phyloP scores from a whole-genome alignment of 2,888 invertebrate genomes.

The Barypeithes pellucidus region DNA sequence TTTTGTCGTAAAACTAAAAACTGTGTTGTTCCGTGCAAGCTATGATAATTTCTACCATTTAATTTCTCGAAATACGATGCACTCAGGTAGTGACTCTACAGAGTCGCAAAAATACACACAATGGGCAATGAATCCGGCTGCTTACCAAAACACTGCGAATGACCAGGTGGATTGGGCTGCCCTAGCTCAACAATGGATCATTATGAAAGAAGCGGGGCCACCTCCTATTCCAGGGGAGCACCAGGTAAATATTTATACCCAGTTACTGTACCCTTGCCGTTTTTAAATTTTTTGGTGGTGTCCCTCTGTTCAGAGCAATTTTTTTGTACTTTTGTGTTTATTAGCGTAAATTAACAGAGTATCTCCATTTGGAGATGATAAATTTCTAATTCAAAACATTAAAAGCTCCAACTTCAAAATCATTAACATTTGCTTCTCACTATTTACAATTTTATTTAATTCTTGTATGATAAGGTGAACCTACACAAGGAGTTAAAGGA shows the following conservation, averaged over 20 bases:
- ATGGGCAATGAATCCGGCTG: conserved; percentile 87
- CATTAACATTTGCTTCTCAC: too few species aligned
- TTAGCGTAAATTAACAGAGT: too few species aligned
- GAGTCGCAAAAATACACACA: conserved; percentile 76
- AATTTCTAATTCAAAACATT: too few species aligned
- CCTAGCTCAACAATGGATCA: conserved; percentile 97
- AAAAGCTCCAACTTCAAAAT: too few species aligned
- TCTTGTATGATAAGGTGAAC: neutral
- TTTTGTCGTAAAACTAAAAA: neutral
- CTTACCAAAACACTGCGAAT: conserved; percentile 86
- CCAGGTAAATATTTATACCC: conserved; percentile 28
- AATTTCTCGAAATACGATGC: conserved; percentile 67
- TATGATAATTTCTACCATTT: neutral
- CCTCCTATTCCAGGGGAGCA: conserved; percentile 64
- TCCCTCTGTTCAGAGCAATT: too few species aligned
- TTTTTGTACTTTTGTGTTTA: too few species aligned
- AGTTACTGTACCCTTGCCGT: neutral
- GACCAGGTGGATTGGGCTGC: conserved; percentile 95
- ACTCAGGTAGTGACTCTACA: conserved; percentile 74
- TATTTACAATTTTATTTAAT: neutral
- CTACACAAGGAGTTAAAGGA: conserved; percentile 2
- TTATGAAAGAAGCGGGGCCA: conserved; percentile 87
- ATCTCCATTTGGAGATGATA: too few species aligned
- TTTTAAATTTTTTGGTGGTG: too few species aligned
- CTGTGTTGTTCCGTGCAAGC: neutral